A percentile compares a stretch with the other conserved stretches of the same genome.
Conservation (phyloP, 2,888 invertebrate genomes). For the Brachypalpus laphriformis region DNA sequence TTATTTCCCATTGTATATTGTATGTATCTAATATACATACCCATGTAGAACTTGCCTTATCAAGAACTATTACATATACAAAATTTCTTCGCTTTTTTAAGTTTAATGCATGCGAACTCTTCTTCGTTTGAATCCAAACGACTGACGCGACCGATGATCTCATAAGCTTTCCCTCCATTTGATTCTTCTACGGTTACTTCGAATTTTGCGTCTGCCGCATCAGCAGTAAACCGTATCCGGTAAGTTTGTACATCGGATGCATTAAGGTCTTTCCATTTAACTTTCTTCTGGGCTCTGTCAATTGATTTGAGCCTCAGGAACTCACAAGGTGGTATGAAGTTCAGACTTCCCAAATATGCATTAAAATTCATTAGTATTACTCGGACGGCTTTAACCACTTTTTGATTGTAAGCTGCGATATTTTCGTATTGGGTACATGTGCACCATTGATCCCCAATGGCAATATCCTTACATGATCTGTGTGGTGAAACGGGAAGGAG, state of each 20-base stretch:
- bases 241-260: neutral
- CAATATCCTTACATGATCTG: constrained; percentile 87
- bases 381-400: neutral
- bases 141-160: constrained; percentile 69
- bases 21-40: neutral
- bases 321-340: constrained; percentile 15
- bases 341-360: neutral
- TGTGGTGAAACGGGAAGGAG: constrained; percentile 85
- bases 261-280: neutral
- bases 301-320: neutral
- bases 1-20: no score
- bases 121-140: constrained; percentile 76
- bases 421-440: constrained; percentile 86
- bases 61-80: constrained; percentile 75
- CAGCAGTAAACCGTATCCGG: constrained; percentile 27
- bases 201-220: neutral
- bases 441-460: constrained; percentile 89
- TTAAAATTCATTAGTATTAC: constrained; percentile 17
- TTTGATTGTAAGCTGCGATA: neutral
- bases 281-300: neutral
- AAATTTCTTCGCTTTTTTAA: constrained; percentile 78
- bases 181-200: constrained; percentile 25
- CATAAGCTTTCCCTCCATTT: neutral
- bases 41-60: neutral
- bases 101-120: constrained; percentile 76